Base-by-base conservation (phyloP, 2,888 invertebrate species). In the Epicampocera succincta region DNA sequence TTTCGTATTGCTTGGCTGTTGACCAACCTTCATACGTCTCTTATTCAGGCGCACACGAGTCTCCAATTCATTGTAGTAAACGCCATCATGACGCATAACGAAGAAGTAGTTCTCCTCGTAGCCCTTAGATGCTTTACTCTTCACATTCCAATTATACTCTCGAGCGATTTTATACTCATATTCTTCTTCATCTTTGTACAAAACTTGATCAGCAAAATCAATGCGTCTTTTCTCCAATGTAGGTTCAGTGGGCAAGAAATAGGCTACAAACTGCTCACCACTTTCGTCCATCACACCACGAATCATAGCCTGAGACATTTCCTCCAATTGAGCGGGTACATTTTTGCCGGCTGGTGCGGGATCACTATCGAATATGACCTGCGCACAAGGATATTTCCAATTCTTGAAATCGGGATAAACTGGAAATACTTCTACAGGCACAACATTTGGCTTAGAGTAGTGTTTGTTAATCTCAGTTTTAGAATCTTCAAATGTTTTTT, bases 281-380 rank as follows among this genome's bases (percentile, higher is more conserved):
- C 97, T 98, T 91, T 98, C 98, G 89, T 99, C 99, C 96, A 98
- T 98, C 90, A 99, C 99, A 95, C 99, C 99, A 90, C 98, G 94
- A 92, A 99, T 99, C 98, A 99, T 98, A 87, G 99, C 99, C 91
- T 99, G 98, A 33, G 98, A 98, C 98, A 99, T 99, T 90, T 98
- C 98, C 90, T 99, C 98, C 86, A 97, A 94, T 89, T 98, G 97
- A 9, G 96, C 96, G 29, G 96, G 95, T 58, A 96, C 94, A 86
- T 96, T 94, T 88, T 96, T 95, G 77, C 96, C 97, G 50, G 94
- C 92, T 0, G 98, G 98, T 6, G 99, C 98, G 11, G 99, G 99
- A 92, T 99, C 99, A 0, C 98, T 96, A 90, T 99, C 99, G 90
- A 99, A 99, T 88, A 99, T 98, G 84, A 99, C 99, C 91, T 96